A percentile compares a stretch with the other conserved stretches of the same genome.
Conservation (phyloP, 2,888 invertebrate genomes). For the Peribatodes rhomboidaria region DNA sequence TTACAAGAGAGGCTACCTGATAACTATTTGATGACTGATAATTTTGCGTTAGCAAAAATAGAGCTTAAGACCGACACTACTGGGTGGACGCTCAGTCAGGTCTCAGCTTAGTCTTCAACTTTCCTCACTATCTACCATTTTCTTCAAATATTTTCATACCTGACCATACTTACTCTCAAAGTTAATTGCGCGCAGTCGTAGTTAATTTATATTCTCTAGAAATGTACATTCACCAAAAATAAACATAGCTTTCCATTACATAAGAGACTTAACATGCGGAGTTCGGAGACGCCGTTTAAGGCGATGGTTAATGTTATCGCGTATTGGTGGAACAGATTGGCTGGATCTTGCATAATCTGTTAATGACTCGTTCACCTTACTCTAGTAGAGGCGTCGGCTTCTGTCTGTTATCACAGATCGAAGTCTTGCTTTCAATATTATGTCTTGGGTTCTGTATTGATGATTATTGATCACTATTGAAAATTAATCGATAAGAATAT, state of each 20-base stretch:
- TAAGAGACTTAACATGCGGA: conserved; percentile 37
- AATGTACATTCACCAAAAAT: conserved; percentile 46
- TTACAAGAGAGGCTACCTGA: too few relatives aligned
- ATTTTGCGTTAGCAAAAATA: too few relatives aligned
- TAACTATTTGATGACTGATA: too few relatives aligned
- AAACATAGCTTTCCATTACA: conserved; percentile 47
- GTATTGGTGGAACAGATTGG: conserved; percentile 40
- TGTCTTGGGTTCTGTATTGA: too few relatives aligned
- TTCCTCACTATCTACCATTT: conserved; percentile 14
- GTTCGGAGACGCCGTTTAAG: conserved; percentile 36
- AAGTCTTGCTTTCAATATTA: not conserved
- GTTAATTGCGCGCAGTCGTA: conserved; percentile 42
- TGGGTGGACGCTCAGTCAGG: not conserved
- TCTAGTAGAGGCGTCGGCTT: conserved; percentile 45
- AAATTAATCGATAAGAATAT: too few relatives aligned
- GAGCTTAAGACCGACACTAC: not conserved
- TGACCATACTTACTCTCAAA: conserved; percentile 30
- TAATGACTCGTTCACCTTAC: conserved; percentile 50
- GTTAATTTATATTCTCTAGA: conserved; percentile 39
- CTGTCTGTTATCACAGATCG: conserved; percentile 12
- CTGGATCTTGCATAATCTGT: conserved; percentile 42
- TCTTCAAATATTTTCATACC: conserved; percentile 40
- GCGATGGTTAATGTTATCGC: conserved; percentile 38
- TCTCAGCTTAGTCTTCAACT: conserved; percentile 12
- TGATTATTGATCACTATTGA: too few relatives aligned